Evolutionary conservation across 2,797 vertebrate genomes (phyloP).

Genomic region (Pogonophryne albipinna): DNA sequence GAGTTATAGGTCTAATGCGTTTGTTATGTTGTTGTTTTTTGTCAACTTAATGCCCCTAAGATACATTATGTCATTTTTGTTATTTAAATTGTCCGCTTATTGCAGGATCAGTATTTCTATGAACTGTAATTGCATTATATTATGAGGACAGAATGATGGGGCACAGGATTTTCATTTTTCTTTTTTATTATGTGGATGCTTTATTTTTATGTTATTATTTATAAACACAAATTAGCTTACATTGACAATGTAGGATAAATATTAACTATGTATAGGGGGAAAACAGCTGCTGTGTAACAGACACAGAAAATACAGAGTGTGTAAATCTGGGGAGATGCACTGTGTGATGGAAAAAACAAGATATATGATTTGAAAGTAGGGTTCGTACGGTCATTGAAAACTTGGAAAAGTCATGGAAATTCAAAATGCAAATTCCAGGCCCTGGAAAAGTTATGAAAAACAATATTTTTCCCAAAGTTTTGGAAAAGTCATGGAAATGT

Average conservation of each 20-base stretch:
- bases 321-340: too few relatives aligned
- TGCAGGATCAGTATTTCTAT: neutral
- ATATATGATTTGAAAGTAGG: neutral
- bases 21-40: neutral
- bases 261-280: too few relatives aligned
- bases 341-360: too few relatives aligned
- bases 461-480: too few relatives aligned
- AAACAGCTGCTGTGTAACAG: neutral
- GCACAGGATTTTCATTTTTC: too few relatives aligned
- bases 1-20: neutral
- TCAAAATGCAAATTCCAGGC: too few relatives aligned
- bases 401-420: too few relatives aligned
- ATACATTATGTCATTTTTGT: neutral
- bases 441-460: too few relatives aligned
- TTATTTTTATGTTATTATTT: neutral
- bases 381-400: too few relatives aligned
- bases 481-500: too few relatives aligned
- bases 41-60: neutral
- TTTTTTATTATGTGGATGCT: neutral
- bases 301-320: neutral
- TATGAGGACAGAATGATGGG: neutral
- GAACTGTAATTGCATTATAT: neutral
- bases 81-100: neutral
- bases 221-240: neutral
- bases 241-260: neutral